A percentile compares a stretch with the other conserved stretches of the same genome.
Evolutionary conservation across 2,113 vertebrate genomes (phyloP).

Genomic region (Oncorhynchus tshawytscha): DNA sequence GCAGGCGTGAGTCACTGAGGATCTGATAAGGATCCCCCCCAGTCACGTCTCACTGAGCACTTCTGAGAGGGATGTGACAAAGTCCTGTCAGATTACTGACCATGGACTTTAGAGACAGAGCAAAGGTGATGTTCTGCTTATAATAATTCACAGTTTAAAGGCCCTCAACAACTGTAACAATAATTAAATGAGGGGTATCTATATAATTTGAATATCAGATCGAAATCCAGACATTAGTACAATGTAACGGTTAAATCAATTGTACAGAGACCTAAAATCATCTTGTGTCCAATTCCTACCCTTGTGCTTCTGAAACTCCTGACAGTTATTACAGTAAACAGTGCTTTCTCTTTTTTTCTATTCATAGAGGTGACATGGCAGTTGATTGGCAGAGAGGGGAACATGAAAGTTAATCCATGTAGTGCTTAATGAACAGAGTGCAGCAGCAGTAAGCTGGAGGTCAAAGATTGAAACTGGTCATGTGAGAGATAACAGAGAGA

Average conservation of each 20-base stretch:
- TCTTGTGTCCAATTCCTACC: background rate
- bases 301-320: background rate
- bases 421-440: slow-evolving; percentile 5
- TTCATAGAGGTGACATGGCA: background rate
- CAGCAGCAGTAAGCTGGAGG: slow-evolving; percentile 22
- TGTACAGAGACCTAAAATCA: background rate
- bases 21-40: slow-evolving; percentile 57
- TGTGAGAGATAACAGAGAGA: slow-evolving; percentile 24
- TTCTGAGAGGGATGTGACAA: slow-evolving; percentile 53
- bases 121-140: slow-evolving; percentile 53
- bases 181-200: background rate
- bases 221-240: background rate
- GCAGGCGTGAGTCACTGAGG: slow-evolving; percentile 39
- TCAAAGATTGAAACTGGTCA: slow-evolving; percentile 28
- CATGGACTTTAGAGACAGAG: slow-evolving; percentile 60
- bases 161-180: background rate
- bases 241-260: background rate
- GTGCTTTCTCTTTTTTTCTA: background rate
- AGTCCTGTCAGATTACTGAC: slow-evolving; percentile 60
- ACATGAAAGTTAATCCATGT: slow-evolving; percentile 6
- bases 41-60: slow-evolving; percentile 65
- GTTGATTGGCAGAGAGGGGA: background rate
- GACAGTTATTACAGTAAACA: background rate
- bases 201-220: background rate
- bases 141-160: slow-evolving; percentile 55